Evolutionary conservation across 2,888 invertebrate genomes (phyloP).

Genomic region (Embidobia sp.): DNA sequence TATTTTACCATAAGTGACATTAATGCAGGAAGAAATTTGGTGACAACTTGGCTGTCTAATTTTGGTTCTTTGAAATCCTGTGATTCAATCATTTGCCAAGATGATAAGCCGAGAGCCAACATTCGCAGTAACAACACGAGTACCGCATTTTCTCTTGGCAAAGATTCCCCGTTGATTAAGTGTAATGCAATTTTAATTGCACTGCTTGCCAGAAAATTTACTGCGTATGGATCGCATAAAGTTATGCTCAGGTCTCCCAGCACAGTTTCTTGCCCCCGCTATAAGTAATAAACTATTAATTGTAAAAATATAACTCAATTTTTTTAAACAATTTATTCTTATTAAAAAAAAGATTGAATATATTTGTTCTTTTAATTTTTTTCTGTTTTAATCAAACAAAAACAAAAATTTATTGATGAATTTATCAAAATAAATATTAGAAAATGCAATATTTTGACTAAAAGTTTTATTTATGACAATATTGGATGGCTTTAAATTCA

Average conservation of each 20-base stretch:
- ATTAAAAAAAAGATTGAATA: no score
- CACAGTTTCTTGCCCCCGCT: slow-evolving; percentile 83
- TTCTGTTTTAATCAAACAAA: no score
- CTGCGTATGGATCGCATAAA: slow-evolving; percentile 97
- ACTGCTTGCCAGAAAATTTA: slow-evolving; percentile 96
- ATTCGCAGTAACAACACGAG: slow-evolving; percentile 93
- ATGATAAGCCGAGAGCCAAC: slow-evolving; percentile 95
- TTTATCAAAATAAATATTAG: no score
- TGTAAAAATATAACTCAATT: no score
- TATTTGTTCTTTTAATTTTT: no score
- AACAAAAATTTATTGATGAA: slow-evolving; percentile 18
- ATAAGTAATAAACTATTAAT: no score
- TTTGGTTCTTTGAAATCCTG: slow-evolving; percentile 98
- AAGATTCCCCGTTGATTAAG: slow-evolving; percentile 92
- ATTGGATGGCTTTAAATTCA: no score
- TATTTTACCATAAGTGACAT: slow-evolving; percentile 93
- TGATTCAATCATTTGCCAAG: slow-evolving; percentile 98
- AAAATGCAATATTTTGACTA: no score
- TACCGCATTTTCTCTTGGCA: slow-evolving; percentile 96
- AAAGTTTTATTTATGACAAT: no score
- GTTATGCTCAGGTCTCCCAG: slow-evolving; percentile 98
- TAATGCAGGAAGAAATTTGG: slow-evolving; percentile 95
- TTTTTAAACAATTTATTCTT: no score
- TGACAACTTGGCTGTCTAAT: slow-evolving; percentile 95
- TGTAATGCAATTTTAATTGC: slow-evolving; percentile 95